Base-by-base conservation (phyloP, 2,113 vertebrate genomes). In the Pogona vitticeps region DNA sequence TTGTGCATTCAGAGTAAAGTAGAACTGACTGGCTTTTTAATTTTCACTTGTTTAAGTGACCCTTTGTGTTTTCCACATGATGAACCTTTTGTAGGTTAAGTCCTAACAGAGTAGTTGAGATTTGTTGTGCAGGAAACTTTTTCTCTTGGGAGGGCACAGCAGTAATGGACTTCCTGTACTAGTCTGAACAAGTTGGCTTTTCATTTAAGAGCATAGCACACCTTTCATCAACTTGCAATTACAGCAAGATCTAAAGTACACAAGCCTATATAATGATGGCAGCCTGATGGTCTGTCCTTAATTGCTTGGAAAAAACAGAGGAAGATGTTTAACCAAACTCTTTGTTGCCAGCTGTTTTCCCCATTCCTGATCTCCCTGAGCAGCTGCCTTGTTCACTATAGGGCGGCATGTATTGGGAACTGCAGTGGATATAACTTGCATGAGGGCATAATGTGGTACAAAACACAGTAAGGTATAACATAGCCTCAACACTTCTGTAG, bases 141-240 rank as follows among this genome's bases (percentile, higher is more conserved):
- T 36, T 58, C 26, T 81, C 72, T 81, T 84, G 63, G 15, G 38
- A 88, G 56, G 71, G 28, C 0, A 70, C 0, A 89, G 83, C 46
- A 85, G 52, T 89, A 59, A 77, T 76, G 72, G 42, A 40, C 40
- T 13, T 46, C 67, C 20, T 75, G 72, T 0, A 0, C n/a, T 40
- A 58, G 86, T 82, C 18, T 5, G 36, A 6, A 6, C 79, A 87
- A 84, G 83, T 56, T 84, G 18, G 76, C 28, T 75, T 68, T 5
- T 85, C 89, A 85, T 89, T 76, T 38, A 72, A 75, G 14, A 1
- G 52, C 18, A 83, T 86, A 17, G 72, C 40, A 13, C 2, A 52
- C 46, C 46, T 52, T 52, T 52, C 46, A 52, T 52, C 46, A 38
- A 87, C 85, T 89, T 38, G 6, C 3, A 77, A 82, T 86, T 85